Evolutionary conservation across 2,888 invertebrate species (phyloP).

Genomic region (Drosophila quinaria): DNA sequence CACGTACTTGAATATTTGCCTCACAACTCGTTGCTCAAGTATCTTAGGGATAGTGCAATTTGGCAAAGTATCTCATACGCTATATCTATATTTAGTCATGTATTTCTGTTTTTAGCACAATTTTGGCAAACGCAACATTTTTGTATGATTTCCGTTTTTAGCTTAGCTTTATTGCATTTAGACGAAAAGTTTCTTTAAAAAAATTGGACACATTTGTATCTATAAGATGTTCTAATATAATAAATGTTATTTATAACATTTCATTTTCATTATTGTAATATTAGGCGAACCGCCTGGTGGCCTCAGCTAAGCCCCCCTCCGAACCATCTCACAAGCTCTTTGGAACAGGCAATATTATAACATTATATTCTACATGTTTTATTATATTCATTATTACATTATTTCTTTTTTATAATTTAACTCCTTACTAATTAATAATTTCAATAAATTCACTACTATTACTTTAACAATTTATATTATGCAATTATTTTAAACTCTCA

Average conservation of each 20-base stretch:
- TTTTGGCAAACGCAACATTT: slow-evolving; percentile 32
- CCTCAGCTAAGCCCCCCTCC: too few species aligned
- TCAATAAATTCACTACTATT: too few species aligned
- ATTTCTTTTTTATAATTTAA: too few species aligned
- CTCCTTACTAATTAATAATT: too few species aligned
- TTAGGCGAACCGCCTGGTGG: too few species aligned
- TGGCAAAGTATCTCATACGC: slow-evolving; percentile 47
- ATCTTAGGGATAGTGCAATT: slow-evolving; percentile 13
- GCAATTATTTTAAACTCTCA: not conserved
- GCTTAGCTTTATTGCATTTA: slow-evolving; percentile 2
- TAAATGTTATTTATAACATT: too few species aligned
- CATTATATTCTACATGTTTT: too few species aligned
- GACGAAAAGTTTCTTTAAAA: not conserved
- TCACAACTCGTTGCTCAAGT: slow-evolving; percentile 21
- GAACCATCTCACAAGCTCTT: too few species aligned
- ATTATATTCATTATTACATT: too few species aligned
- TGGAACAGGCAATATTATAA: too few species aligned
- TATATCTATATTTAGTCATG: slow-evolving; percentile 35
- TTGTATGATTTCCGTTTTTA: slow-evolving; percentile 26
- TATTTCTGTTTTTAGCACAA: slow-evolving; percentile 48
- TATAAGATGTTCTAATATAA: not conserved
- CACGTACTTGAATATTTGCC: slow-evolving; percentile 1
- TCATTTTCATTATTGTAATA: too few species aligned
- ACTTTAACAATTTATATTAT: not conserved
- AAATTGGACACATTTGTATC: not conserved